Evolutionary conservation across 1,140 invertebrate genomes (phyloP), one percentile per base, ranked within the genome.

Genomic region (Portunus trituberculatus): DNA sequence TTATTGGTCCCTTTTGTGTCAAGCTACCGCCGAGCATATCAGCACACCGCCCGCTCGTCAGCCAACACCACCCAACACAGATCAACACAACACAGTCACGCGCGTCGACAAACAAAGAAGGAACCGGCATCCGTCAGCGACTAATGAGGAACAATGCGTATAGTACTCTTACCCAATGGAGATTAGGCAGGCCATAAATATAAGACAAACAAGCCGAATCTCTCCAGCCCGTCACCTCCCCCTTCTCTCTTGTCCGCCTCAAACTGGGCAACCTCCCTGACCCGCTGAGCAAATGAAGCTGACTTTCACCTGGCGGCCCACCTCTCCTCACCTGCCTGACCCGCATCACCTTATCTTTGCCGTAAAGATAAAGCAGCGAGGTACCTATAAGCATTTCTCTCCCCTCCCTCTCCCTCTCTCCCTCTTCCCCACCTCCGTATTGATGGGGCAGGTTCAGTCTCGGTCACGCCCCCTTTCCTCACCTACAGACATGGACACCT

Each of bases 191-290:
- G 67, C 67, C 20, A 76, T 76, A 76, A 76, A 76, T 76, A 76
- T n/a, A 76, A n/a, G n/a, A 76, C 20, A 25, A 76, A 76, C 67
- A 25, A 25, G 67, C n/a, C 67, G 67, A 76, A 25, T 76, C n/a
- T n/a, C 52, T 39, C 39, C 39, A 39, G 39, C 39, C 52, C 52
- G 52, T 59, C 16, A 10, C 52, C 52, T 59, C 16, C 32, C 31
- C 88, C 39, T 20, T 88, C 32, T n/a, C 45, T 90, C 88, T 46
- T n/a, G 4, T 20, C 31, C 67, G 25, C 67, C 67, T 76, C 67
- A 76, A 76, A 76, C 67, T 76, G 67, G 67, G 25, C 67, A 76
- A 76, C 67, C 67, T 76, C 67, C 25, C 67, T 76, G 67, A 76
- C 67, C 67, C 67, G 25, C 16, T 76, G 67, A 76, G 67, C 25